Evolutionary conservation across 2,113 vertebrate genomes (phyloP), one percentile per base, ranked within the genome.

Genomic region (Lanius ludovicianus): DNA sequence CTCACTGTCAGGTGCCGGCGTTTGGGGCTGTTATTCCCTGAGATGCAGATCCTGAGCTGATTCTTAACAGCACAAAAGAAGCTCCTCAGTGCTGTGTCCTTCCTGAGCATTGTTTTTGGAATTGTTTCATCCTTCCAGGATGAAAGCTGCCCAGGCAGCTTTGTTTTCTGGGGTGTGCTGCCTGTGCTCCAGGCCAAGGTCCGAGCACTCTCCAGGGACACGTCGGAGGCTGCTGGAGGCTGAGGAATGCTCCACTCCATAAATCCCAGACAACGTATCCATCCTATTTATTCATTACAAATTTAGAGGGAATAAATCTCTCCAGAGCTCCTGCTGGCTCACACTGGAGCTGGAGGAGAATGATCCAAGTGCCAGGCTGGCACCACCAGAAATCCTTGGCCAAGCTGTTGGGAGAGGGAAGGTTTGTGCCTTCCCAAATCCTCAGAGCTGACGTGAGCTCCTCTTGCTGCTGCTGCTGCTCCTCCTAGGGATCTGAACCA

Each of bases 1-100:
- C 44, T 67, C 13, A 0, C 3, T 5, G 52, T 15, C 2, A 1
- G 24, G 6, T 1, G 6, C 31, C 3, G 12, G 53, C 7, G 1
- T 62, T 18, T 4, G 18, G 41, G 35, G 37, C 22, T 3, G 3
- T n/a, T 5, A 2, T 6, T 53, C 67, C 39, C 57, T 5, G 50
- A 20, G 33, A 31, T 23, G 59, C 49, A 59, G 39, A 55, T 14
- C 64, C 69, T 11, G 15, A 0, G 7, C 15, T 25, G 68, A 30
- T 65, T n/a, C 22, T 62, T 21, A 30, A 5, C 3, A 3, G 62
- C 70, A 15, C 56, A 5, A 7, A 44, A 79, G 75, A 10, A 78
- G 31, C 57, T 19, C 3, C 65, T 42, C 0, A 0, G 11, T 17
- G 28, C 52, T 57, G 1, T 82, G 35, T 16, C 50, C 63, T 87